phyloP scores from a whole-genome alignment of 2,113 vertebrate species.

The Suricata suricatta region DNA sequence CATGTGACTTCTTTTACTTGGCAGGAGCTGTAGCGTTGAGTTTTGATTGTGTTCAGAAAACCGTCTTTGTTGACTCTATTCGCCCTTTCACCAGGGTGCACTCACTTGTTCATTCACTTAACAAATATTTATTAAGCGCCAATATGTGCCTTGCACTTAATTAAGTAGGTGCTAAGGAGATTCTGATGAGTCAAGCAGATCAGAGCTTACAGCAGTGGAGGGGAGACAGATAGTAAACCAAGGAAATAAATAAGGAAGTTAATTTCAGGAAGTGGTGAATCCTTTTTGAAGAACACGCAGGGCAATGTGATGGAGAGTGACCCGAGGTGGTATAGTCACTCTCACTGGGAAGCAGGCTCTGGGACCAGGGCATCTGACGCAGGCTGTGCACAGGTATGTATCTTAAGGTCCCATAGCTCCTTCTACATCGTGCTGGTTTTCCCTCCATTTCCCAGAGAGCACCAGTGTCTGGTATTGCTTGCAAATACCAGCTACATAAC shows the following conservation, averaged over 20 bases:
- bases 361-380: neutral
- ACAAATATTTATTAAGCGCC: neutral
- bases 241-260: neutral
- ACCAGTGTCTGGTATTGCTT: neutral
- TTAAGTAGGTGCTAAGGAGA: neutral
- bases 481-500: neutral
- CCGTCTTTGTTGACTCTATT: neutral
- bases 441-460: neutral
- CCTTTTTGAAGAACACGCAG: neutral
- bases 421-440: neutral
- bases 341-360: neutral
- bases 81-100: neutral
- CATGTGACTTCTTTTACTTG: neutral
- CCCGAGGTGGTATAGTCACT: neutral
- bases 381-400: rapidly evolving
- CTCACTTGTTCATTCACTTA: neutral
- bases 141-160: neutral
- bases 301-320: neutral
- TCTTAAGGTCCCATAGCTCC: neutral
- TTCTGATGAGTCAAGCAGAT: neutral
- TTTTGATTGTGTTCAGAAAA: neutral
- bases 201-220: neutral
- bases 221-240: neutral
- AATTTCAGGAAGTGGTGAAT: neutral
- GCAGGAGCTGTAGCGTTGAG: neutral